A percentile compares a stretch with the other conserved stretches of the same genome.
These are phyloP conservation scores for Zonitis immaculata DNA, from an alignment of 2,888 invertebrate species.

Conservation along the genomic window DNA sequence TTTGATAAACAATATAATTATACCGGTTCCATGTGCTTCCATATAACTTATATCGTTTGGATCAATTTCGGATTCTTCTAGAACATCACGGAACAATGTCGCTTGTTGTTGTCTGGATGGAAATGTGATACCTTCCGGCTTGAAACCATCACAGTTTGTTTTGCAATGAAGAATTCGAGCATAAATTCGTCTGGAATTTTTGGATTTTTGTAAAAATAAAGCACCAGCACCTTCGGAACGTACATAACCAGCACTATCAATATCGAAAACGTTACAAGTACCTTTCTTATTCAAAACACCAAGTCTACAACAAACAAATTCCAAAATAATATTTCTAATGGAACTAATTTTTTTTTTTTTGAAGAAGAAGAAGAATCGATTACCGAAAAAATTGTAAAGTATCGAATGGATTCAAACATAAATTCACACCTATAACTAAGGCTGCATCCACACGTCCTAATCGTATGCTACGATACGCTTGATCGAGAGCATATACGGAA, in stretches of 20 bases:
- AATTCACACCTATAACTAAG: conserved; percentile 78
- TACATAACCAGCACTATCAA: conserved; percentile 73
- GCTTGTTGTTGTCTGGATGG: conserved; percentile 55
- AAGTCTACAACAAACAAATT: no score
- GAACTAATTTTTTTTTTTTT: no score
- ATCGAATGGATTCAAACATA: conserved; percentile 79
- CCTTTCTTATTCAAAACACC: conserved; percentile 82
- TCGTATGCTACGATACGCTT: conserved; percentile 67
- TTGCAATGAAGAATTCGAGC: conserved; percentile 46
- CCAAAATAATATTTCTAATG: no score
- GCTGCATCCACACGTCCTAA: conserved; percentile 80
- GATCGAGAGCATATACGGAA: conserved; percentile 79
- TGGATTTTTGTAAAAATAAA: conserved; percentile 64
- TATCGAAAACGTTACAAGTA: conserved; percentile 87
- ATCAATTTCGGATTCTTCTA: conserved; percentile 67
- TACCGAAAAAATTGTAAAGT: conserved; percentile 78
- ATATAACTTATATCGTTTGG: conserved; percentile 70
- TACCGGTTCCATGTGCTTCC: conserved; percentile 84
- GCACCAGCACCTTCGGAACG: conserved; percentile 73
- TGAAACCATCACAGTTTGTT: conserved; percentile 44
- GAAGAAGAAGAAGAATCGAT: no score
- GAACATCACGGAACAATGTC: conserved; percentile 57
- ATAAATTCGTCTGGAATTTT: conserved; percentile 51
- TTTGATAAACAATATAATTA: no score
- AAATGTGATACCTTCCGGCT: conserved; percentile 44